These are phyloP conservation scores for Athalia rosae DNA, from an alignment of 2,888 invertebrate species.

Conservation along the genomic window DNA sequence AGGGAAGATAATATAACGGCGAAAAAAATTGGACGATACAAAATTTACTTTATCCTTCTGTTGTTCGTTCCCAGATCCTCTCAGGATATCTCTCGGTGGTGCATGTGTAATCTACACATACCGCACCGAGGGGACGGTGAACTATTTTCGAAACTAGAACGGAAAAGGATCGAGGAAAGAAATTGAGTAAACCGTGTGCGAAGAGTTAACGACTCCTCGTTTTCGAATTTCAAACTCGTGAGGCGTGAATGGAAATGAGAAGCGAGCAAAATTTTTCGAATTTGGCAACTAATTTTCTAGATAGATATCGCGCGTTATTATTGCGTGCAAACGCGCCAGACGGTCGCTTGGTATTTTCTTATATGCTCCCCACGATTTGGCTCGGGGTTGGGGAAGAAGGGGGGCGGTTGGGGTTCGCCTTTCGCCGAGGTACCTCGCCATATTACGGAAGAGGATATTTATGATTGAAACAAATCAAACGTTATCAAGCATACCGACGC, in stretches of 20 bases:
- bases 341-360: conserved; percentile 24
- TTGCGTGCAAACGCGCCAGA: conserved; percentile 35
- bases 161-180: too few relatives aligned
- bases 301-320: too few relatives aligned
- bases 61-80: not conserved
- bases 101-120: not conserved
- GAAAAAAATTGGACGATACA: conserved; percentile 14
- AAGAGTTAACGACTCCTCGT: too few relatives aligned
- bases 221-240: not conserved
- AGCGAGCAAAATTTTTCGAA: not conserved
- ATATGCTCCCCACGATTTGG: conserved; percentile 15
- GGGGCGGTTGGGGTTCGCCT: not conserved
- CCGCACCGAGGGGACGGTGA: not conserved
- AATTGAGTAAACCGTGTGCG: not conserved
- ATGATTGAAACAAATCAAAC: conserved; percentile 74
- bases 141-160: too few relatives aligned
- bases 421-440: not conserved
- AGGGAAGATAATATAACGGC: not conserved
- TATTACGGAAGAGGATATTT: conserved; percentile 61
- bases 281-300: too few relatives aligned
- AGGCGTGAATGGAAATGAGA: not conserved
- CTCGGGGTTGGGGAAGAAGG: conserved; percentile 12
- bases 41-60: conserved; percentile 13
- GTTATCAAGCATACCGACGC: conserved; percentile 72
- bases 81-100: not conserved